Conservation (phyloP, 2,888 invertebrate species). For the Rotaria magnacalcarata region DNA sequence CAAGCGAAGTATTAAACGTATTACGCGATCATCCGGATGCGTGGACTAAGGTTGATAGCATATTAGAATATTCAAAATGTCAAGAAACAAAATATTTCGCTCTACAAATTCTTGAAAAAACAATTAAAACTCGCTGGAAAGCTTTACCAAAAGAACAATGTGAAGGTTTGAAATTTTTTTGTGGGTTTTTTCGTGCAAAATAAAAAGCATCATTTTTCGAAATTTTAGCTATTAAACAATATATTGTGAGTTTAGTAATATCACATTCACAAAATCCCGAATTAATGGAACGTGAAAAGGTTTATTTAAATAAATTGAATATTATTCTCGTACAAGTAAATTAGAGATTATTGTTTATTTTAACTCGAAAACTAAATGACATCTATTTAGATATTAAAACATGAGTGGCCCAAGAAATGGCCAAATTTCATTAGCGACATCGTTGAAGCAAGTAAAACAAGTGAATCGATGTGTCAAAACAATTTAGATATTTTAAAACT, state of each 20-base stretch:
- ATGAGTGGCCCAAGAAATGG: conserved; percentile 99
- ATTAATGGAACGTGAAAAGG: conserved; percentile 83
- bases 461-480: conserved; percentile 96
- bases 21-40: conserved; percentile 97
- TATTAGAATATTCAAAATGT: conserved; percentile 87
- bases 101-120: conserved; percentile 95
- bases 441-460: conserved; percentile 96
- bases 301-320: conserved; percentile 93
- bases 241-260: conserved; percentile 95
- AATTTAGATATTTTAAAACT: conserved; percentile 97
- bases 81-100: conserved; percentile 99
- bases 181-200: no score
- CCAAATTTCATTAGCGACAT: conserved; percentile 97
- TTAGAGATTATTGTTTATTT: not conserved
- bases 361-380: conserved; percentile 5
- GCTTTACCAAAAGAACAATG: conserved; percentile 94
- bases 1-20: conserved; percentile 87
- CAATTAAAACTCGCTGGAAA: conserved; percentile 98
- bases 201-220: not conserved
- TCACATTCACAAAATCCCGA: conserved; percentile 89
- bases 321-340: conserved; percentile 92
- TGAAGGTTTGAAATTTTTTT: conserved; percentile 65
- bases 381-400: conserved; percentile 74
- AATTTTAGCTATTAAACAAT: conserved; percentile 83
- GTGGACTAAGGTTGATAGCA: conserved; percentile 97